These are phyloP conservation scores for Cacatua alba DNA, from an alignment of 2,113 vertebrate species.

Conservation along the genomic window DNA sequence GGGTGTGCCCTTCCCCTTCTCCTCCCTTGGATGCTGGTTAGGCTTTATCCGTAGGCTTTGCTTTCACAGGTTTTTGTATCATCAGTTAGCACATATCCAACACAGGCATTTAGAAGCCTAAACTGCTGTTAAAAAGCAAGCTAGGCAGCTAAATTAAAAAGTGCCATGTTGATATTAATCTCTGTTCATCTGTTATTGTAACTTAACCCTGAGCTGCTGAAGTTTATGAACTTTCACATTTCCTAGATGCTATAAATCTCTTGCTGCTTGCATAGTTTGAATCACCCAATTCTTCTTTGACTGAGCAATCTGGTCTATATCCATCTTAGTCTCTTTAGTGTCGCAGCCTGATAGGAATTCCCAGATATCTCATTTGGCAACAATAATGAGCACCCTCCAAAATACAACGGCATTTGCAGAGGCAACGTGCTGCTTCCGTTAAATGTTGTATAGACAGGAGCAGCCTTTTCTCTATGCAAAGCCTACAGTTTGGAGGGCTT, in stretches of 20 bases:
- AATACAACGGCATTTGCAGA: neutral
- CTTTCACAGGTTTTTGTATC: neutral
- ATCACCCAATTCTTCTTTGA: neutral
- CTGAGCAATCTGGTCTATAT: slow-evolving; percentile 50
- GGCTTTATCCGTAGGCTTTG: neutral
- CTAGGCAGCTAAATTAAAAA: slow-evolving; percentile 19
- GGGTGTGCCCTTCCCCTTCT: neutral
- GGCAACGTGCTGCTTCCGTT: neutral
- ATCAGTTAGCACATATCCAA: neutral
- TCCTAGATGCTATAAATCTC: slow-evolving; percentile 39
- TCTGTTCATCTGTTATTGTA: slow-evolving; percentile 52
- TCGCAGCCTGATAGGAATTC: slow-evolving; percentile 22
- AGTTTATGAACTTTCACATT: slow-evolving; percentile 61
- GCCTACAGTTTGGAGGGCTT: neutral
- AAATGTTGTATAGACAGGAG: neutral
- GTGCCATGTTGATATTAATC: slow-evolving; percentile 22
- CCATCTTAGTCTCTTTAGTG: slow-evolving; percentile 33
- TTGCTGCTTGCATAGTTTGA: slow-evolving; percentile 33
- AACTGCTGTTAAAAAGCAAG: neutral
- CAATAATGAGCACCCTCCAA: slow-evolving; percentile 7
- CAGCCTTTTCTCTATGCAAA: neutral
- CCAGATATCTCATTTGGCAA: slow-evolving; percentile 21
- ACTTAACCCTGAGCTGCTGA: slow-evolving; percentile 33
- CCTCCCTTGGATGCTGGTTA: neutral
- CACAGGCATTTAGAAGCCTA: neutral